Evolutionary conservation across 2,888 invertebrate genomes (phyloP), one percentile per base, ranked within the genome.

Genomic region (Nipponacmea schrenckii): DNA sequence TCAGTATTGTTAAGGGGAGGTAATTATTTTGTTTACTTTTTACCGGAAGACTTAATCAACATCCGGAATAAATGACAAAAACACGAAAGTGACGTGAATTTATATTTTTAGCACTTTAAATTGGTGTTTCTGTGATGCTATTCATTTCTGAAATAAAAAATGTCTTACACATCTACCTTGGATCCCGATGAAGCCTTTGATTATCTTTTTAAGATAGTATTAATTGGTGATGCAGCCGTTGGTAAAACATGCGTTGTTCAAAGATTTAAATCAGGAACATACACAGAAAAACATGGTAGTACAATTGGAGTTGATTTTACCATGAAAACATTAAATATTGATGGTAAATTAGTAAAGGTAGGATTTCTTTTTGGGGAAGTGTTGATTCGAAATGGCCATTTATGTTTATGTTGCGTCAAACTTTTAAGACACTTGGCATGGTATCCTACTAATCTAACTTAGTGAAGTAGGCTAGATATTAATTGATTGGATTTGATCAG

Each of bases 291-390:
- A 77, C 96, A 97, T 90, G 96, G 96, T 73, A 97, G 95, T 88
- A 98, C 98, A 66, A 98, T 98, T 87, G 97, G 97, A 77, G 97
- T 98, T 71, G 97, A 98, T 90, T 98, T 98, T 91, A 97, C 97
- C 75, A 98, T 97, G 97, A 97, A 97, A 92, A 97, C 97, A 69
- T 92, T 98, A 62, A 92, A 94, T 80, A 94, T 97, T 66, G 97
- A 97, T 89, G 95, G 95, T 69, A 97, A 97, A 90, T 94, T 94
- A 91, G 94, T 97, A 81, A 98, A 98, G 93, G 96, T 97, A 71
- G 65, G 31, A 31, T 31, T 31, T 31, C 31, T 31, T 31, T 5
- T 31, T 2, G 3, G 31, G 31, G 31, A 31, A 31, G 31, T 31
- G 31, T 31, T 31, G 31, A 31, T 31, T 31, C n/a, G n/a, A n/a